Percentiles rank a stretch among this genome's conserved stretches.
Evolutionary conservation across 1,140 invertebrate species (phyloP).

Genomic region (Drosophila leontia): DNA sequence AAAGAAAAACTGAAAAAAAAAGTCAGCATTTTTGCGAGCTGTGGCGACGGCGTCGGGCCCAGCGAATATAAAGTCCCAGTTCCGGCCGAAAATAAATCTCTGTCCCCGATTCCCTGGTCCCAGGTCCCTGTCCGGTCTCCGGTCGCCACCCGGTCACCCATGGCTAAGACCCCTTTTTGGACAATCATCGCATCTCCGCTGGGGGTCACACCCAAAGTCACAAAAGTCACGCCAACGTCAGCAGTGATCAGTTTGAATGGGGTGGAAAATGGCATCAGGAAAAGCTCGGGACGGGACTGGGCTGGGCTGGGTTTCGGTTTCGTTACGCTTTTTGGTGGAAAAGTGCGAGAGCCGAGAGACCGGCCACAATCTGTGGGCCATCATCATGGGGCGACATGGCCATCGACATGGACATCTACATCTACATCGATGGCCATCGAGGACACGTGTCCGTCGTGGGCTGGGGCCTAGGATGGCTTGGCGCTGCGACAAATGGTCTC

Average conservation of each 20-base stretch:
- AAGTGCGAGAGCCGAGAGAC: slow-evolving; percentile 1
- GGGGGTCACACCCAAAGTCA: slow-evolving; percentile 50
- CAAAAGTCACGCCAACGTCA: slow-evolving; percentile 51
- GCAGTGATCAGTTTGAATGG: slow-evolving; percentile 46
- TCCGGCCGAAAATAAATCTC: slow-evolving; percentile 33
- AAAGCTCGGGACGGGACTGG: background rate
- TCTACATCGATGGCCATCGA: slow-evolving; percentile 50
- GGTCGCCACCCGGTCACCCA: slow-evolving; percentile 19
- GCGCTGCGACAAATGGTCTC: slow-evolving; percentile 41
- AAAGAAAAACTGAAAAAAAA: background rate
- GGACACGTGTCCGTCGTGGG: slow-evolving; percentile 36
- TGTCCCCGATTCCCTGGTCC: slow-evolving; percentile 8
- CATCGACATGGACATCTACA: slow-evolving; percentile 31
- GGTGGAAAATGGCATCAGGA: slow-evolving; percentile 19
- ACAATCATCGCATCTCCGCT: slow-evolving; percentile 50
- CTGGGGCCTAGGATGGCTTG: slow-evolving; percentile 4
- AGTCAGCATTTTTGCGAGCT: slow-evolving; percentile 3
- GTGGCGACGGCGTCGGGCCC: background rate
- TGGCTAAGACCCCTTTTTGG: slow-evolving; percentile 43
- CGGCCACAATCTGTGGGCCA: slow-evolving; percentile 36
- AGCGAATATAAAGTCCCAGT: slow-evolving; percentile 26
- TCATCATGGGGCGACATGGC: slow-evolving; percentile 21
- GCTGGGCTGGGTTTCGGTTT: background rate
- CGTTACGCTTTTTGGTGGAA: slow-evolving; percentile 9
- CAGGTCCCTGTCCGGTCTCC: background rate